phyloP scores from a whole-genome alignment of 1,140 invertebrate genomes.

The Asobara japonica region DNA sequence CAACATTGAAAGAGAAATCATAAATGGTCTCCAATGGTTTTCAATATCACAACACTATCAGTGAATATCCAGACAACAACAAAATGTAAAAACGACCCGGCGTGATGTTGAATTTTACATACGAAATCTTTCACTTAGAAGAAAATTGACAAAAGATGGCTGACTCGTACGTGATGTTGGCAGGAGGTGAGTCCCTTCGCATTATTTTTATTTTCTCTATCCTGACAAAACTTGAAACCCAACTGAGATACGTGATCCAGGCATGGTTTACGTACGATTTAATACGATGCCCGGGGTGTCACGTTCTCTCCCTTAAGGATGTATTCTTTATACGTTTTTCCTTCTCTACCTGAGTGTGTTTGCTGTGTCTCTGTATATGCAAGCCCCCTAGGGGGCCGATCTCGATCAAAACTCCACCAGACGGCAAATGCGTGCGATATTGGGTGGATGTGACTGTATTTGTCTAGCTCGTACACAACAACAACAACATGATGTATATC shows the following conservation, averaged over 20 bases:
- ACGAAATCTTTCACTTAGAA: neutral
- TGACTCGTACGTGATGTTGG: neutral
- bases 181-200: neutral
- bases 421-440: neutral
- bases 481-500: neutral
- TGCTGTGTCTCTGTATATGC: neutral
- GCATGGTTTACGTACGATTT: slow-evolving; percentile 11
- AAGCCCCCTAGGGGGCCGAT: slow-evolving; percentile 41
- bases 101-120: neutral
- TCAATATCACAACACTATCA: no score
- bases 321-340: neutral
- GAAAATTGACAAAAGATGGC: slow-evolving; percentile 3
- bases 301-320: neutral
- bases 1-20: no score
- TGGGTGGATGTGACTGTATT: neutral
- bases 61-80: neutral
- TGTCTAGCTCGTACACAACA: slow-evolving; percentile 28
- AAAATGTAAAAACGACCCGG: neutral
- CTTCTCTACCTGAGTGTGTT: neutral
- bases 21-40: no score
- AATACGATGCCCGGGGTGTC: slow-evolving; percentile 12
- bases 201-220: slow-evolving; percentile 1
- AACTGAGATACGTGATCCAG: slow-evolving; percentile 8
- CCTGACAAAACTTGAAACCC: neutral
- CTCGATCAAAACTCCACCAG: slow-evolving; percentile 31